Conservation (phyloP, 2,888 invertebrate species). For the Scaptomyza parva region DNA sequence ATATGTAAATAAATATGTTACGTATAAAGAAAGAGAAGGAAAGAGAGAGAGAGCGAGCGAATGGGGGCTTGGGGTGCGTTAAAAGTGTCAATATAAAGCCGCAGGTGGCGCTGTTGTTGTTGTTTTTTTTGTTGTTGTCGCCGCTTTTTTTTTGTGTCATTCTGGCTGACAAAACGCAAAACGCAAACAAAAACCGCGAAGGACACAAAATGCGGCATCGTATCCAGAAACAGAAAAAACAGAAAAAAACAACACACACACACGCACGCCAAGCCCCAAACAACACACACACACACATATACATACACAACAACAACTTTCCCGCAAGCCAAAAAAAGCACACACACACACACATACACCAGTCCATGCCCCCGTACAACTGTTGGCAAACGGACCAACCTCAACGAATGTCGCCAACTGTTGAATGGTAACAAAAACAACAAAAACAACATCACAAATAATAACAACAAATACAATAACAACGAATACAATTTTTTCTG, state of each 20-base stretch:
- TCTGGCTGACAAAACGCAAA: slow-evolving; percentile 74
- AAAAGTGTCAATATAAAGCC: slow-evolving; percentile 72
- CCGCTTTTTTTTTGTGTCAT: slow-evolving; percentile 64
- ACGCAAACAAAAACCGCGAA: slow-evolving; percentile 71
- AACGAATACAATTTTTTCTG: too few relatives aligned
- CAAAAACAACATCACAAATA: slow-evolving; percentile 18
- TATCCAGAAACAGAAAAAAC: slow-evolving; percentile 61
- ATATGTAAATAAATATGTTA: too few relatives aligned
- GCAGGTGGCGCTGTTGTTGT: slow-evolving; percentile 61
- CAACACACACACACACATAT: too few relatives aligned
- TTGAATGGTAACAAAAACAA: slow-evolving; percentile 59
- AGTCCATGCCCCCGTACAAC: too few relatives aligned
- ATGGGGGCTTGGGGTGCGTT: neutral
- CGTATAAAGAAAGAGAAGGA: too few relatives aligned
- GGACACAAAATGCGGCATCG: slow-evolving; percentile 63
- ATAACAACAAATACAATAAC: slow-evolving; percentile 10
- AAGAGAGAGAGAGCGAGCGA: neutral
- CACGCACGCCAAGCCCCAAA: slow-evolving; percentile 34
- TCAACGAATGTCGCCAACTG: slow-evolving; percentile 65
- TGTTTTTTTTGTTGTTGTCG: slow-evolving; percentile 18
- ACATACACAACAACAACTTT: slow-evolving; percentile 10
- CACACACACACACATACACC: too few relatives aligned
- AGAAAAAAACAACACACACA: slow-evolving; percentile 15
- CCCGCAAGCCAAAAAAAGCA: slow-evolving; percentile 1
- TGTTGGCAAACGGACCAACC: slow-evolving; percentile 32